A percentile compares a stretch with the other conserved stretches of the same genome.
Conservation (phyloP, 2,113 vertebrate genomes). For the Bubo blakistoni region DNA sequence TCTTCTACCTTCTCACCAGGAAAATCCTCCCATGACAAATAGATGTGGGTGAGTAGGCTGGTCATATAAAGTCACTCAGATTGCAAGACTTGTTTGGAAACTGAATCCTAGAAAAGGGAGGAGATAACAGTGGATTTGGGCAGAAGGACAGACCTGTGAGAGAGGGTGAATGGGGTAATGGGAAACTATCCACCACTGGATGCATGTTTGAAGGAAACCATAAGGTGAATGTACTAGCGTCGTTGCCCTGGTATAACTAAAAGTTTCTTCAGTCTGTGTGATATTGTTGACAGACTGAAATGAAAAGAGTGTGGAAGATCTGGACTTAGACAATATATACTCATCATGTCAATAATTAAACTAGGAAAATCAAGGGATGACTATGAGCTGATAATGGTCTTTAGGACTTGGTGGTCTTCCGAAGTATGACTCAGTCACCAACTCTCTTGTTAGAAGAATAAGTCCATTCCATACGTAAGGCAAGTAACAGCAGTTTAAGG, state of each 20-base stretch:
- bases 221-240: background rate
- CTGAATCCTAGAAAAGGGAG: background rate
- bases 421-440: background rate
- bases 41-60: background rate
- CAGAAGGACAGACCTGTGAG: background rate
- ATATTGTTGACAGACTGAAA: background rate
- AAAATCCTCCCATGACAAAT: background rate
- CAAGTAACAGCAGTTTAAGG: background rate
- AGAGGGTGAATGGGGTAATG: fast-evolving
- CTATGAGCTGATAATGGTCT: background rate
- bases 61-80: background rate
- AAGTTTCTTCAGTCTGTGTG: background rate
- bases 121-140: background rate
- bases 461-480: background rate
- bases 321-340: background rate
- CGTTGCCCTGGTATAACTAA: background rate
- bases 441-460: background rate
- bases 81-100: background rate
- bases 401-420: background rate
- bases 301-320: background rate
- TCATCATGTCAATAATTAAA: background rate
- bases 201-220: background rate
- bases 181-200: background rate
- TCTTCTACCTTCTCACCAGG: background rate
- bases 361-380: background rate